A percentile compares a stretch with the other conserved stretches of the same genome.
Conservation (phyloP, 2,888 invertebrate species). For the Chirona hameri region DNA sequence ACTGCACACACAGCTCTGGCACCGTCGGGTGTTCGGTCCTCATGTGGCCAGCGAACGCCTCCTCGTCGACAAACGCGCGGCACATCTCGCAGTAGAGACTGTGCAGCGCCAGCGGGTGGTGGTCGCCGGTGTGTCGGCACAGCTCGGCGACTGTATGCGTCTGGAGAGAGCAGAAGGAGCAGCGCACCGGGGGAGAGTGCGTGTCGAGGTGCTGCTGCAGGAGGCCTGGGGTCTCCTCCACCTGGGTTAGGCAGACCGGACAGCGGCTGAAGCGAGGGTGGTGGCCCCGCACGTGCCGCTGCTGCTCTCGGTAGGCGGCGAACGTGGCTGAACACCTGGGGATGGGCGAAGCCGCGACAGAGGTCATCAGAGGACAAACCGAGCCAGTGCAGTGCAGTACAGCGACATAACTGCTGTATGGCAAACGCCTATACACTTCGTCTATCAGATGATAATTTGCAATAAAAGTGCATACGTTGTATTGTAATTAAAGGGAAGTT, state of each 20-base stretch:
- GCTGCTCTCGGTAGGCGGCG: background rate
- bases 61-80: slow-evolving; percentile 5
- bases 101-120: background rate
- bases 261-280: slow-evolving; percentile 4
- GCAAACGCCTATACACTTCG: too few relatives aligned
- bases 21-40: background rate
- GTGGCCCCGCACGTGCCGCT: background rate
- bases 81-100: slow-evolving; percentile 25
- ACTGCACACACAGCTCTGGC: slow-evolving; percentile 9
- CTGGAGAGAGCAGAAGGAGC: background rate
- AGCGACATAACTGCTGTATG: too few relatives aligned
- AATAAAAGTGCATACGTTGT: too few relatives aligned
- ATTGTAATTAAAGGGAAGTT: too few relatives aligned
- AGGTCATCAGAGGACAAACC: too few relatives aligned
- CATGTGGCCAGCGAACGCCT: background rate
- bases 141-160: background rate
- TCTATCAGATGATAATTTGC: too few relatives aligned
- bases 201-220: background rate
- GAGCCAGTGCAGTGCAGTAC: too few relatives aligned
- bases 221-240: background rate
- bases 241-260: background rate
- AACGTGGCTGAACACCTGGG: background rate
- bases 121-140: background rate
- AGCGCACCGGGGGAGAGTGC: background rate
- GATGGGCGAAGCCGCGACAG: background rate